Evolutionary conservation across 1,140 invertebrate species (phyloP), one percentile per base, ranked within the genome.

Genomic region (Papilio aristodemus): DNA sequence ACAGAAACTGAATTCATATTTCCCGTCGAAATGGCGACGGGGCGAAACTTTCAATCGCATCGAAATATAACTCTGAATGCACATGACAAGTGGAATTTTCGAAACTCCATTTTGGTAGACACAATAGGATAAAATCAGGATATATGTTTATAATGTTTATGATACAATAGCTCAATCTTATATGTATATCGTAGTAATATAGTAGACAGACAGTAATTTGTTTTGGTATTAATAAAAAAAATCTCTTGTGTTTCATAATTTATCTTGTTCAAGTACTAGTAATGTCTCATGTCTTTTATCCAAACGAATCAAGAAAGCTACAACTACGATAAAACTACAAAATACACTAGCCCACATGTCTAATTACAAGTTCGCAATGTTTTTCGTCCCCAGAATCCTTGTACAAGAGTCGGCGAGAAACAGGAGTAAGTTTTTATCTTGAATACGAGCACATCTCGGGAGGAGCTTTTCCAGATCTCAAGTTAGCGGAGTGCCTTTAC

Each of bases 1-100:
- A 50, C 9, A 37, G 58, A 46, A 66, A 66, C 22, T 27, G 41
- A 66, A 66, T 66, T 66, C 63, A 66, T 66, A 66, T 66, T 50
- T 66, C 19, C 39, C 63, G 22, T 14, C n/a, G 50, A 32, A 66
- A 66, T 43, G 41, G 41, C 41, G 22, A 66, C 41, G 32, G 4
- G 14, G 27, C 25, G 63, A 36, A 50, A 66, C 14, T 66, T 64
- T 50, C 63, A 46, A 66, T 66, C 41, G 38, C n/a, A 64, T 43
- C 39, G 63, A 66, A 50, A 66, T 46, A 46, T 36, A 14, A 32
- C 38, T 32, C 25, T 32, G 4, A 9, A 46, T 66, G 25, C 62
- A 27, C 62, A 9, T 13, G 38, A 32, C 39, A 46, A 32, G n/a
- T 13, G 25, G 25, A 60, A 46, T 50, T n/a, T 25, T 66, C 41